Evolutionary conservation across 2,797 vertebrate genomes (phyloP).

Genomic region (Philypnodon macrostomus): DNA sequence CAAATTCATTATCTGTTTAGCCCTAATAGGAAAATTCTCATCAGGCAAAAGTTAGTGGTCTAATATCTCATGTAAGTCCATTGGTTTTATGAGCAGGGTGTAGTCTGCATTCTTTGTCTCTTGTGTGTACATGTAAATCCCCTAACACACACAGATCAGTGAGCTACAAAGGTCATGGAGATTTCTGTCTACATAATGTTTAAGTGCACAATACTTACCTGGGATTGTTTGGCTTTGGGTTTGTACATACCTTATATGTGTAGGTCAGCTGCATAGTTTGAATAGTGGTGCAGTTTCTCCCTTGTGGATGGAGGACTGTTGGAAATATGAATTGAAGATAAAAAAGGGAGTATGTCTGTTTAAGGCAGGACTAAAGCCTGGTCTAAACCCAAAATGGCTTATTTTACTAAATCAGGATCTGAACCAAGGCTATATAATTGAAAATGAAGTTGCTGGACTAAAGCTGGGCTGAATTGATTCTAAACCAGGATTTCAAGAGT

Average conservation of each 20-base stretch:
- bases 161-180: constrained; percentile 37
- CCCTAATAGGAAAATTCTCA: too few relatives aligned
- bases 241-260: constrained; percentile 2
- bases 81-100: constrained; percentile 34
- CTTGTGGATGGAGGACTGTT: constrained; percentile 6
- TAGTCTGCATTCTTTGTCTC: constrained; percentile 55
- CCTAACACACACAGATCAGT: constrained; percentile 20
- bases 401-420: too few relatives aligned
- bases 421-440: too few relatives aligned
- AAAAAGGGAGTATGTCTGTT: constrained; percentile 23
- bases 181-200: constrained; percentile 26
- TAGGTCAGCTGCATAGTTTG: not conserved
- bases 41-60: constrained; percentile 2
- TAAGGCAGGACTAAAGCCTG: too few relatives aligned
- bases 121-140: constrained; percentile 46
- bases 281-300: not conserved
- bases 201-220: constrained; percentile 6
- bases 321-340: constrained; percentile 19
- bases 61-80: constrained; percentile 18
- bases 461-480: too few relatives aligned
- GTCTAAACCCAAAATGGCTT: too few relatives aligned
- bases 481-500: too few relatives aligned
- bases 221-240: constrained; percentile 12
- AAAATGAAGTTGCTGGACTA: too few relatives aligned
- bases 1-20: too few relatives aligned